phyloP scores from a whole-genome alignment of 2,113 vertebrate species.

The Eublepharis macularius region DNA sequence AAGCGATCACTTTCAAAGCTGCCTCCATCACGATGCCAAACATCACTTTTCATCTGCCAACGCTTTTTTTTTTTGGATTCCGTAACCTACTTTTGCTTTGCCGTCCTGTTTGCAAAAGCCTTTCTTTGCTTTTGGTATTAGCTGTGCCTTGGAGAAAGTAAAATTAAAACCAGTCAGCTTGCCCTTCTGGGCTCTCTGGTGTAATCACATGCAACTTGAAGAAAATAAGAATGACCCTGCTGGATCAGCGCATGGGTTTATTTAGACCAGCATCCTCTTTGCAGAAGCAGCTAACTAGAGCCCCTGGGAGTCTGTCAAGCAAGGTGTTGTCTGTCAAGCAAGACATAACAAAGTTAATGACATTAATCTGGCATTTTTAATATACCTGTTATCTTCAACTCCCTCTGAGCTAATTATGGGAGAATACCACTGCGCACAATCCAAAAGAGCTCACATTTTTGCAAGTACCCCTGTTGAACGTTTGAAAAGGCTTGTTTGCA shows the following conservation, averaged over 20 bases:
- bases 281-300: not conserved
- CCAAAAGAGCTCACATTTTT: too few species aligned
- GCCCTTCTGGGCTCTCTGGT: not conserved
- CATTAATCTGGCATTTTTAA: too few species aligned
- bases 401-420: too few species aligned
- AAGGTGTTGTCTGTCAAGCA: not conserved
- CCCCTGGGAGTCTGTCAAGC: not conserved
- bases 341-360: too few species aligned
- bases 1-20: not conserved
- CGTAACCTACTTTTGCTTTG: not conserved
- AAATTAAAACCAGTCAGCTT: not conserved
- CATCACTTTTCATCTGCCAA: constrained; percentile 2
- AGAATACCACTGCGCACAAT: too few species aligned
- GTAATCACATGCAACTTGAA: not conserved
- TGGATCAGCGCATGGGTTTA: not conserved
- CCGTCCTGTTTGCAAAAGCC: not conserved
- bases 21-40: not conserved
- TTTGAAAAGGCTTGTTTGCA: too few species aligned
- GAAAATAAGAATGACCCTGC: not conserved
- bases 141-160: not conserved
- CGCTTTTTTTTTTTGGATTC: not conserved
- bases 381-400: too few species aligned
- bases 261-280: not conserved
- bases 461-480: too few species aligned
- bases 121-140: not conserved